These are phyloP conservation scores for Platanista minor DNA, from an alignment of 2,113 vertebrate genomes.

Conservation along the genomic window DNA sequence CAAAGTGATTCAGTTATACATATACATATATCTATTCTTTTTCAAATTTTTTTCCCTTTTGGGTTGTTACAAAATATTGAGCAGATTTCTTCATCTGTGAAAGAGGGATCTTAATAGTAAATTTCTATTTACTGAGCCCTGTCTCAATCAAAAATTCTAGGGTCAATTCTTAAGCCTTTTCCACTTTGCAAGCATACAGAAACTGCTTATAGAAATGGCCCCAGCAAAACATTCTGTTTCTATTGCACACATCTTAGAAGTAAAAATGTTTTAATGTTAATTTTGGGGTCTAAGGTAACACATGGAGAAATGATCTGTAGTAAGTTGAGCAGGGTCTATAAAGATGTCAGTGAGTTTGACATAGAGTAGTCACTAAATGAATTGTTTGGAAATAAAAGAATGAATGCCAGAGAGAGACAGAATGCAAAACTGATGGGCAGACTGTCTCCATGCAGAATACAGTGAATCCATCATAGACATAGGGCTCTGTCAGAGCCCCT, in stretches of 20 bases:
- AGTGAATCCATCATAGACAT: not conserved
- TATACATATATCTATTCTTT: not conserved
- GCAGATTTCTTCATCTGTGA: not conserved
- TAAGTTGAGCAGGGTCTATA: not conserved
- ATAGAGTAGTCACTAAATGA: not conserved
- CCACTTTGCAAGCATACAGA: not conserved
- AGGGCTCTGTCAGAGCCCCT: too few species aligned
- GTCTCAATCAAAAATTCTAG: not conserved
- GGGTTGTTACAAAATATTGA: not conserved
- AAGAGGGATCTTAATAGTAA: not conserved
- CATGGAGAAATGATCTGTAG: not conserved
- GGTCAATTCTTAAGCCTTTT: not conserved
- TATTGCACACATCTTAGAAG: not conserved
- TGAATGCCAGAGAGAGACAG: not conserved
- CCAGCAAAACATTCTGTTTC: not conserved
- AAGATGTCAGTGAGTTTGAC: not conserved
- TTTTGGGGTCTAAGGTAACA: not conserved
- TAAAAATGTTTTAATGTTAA: not conserved
- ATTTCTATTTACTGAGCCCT: not conserved
- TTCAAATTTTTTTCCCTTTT: not conserved
- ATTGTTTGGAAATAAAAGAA: not conserved
- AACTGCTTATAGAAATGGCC: not conserved
- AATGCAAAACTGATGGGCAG: not conserved
- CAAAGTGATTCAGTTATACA: not conserved
- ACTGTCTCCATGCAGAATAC: not conserved